Percentiles rank a stretch among this genome's conserved stretches.
Conservation (phyloP, 1,140 invertebrate species). For the Meloidogyne chitwoodi region DNA sequence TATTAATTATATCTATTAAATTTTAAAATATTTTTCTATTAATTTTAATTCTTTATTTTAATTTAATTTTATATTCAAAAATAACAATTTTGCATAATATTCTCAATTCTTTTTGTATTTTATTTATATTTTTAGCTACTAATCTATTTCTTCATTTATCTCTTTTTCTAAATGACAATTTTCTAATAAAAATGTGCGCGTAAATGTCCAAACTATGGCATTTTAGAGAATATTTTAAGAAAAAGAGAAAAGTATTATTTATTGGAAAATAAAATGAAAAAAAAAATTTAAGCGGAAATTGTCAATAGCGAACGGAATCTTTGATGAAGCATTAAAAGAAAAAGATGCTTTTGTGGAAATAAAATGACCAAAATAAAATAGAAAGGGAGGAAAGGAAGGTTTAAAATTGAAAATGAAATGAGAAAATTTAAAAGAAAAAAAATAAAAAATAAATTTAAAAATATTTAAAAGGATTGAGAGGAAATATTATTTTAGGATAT, state of each 20-base stretch:
- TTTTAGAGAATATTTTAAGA: neutral
- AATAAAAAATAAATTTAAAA: neutral
- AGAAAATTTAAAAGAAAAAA: neutral
- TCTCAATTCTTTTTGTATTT: too few species aligned
- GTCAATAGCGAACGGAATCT: neutral
- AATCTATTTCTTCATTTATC: too few species aligned
- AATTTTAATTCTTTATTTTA: too few species aligned
- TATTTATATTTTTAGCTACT: too few species aligned
- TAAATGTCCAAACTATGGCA: neutral
- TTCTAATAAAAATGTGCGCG: neutral
- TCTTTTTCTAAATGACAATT: neutral
- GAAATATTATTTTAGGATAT: neutral
- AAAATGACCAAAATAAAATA: conserved; percentile 13
- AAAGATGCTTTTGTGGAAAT: neutral
- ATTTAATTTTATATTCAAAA: too few species aligned
- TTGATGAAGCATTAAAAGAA: neutral
- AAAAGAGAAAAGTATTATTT: neutral
- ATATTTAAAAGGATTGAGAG: neutral
- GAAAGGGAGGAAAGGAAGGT: neutral
- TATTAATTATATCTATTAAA: too few species aligned
- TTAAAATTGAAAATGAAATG: conserved; percentile 6
- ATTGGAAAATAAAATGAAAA: neutral
- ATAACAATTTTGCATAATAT: too few species aligned
- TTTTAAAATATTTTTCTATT: too few species aligned
- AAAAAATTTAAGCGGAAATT: neutral